phyloP scores from a whole-genome alignment of 2,888 invertebrate species.

The Osedax frankpressi region DNA sequence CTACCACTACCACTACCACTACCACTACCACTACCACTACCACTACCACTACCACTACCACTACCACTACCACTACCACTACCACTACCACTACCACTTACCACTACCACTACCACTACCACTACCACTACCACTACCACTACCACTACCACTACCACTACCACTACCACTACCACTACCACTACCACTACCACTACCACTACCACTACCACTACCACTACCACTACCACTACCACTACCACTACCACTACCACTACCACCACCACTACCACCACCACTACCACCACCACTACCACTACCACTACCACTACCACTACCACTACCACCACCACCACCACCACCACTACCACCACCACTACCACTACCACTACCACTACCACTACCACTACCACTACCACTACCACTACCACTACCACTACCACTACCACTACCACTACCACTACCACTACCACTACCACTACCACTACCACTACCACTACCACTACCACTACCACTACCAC shows the following conservation, averaged over 20 bases:
- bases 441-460: constrained; percentile 12
- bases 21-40: neutral
- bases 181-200: neutral
- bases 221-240: neutral
- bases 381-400: constrained; percentile 13
- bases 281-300: constrained; percentile 5
- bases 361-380: constrained; percentile 11
- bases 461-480: constrained; percentile 5
- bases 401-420: constrained; percentile 11
- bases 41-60: neutral
- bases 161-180: neutral
- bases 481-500: neutral
- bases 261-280: neutral
- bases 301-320: constrained; percentile 14
- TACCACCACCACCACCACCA: too few species aligned
- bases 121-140: neutral
- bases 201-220: neutral
- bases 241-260: constrained; percentile 3
- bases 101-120: neutral
- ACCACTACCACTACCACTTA: neutral
- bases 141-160: neutral
- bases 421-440: constrained; percentile 14
- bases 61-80: neutral
- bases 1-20: neutral
- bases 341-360: constrained; percentile 11